Evolutionary conservation across 2,797 vertebrate species (phyloP).

Genomic region (Etheostoma nigrum): DNA sequence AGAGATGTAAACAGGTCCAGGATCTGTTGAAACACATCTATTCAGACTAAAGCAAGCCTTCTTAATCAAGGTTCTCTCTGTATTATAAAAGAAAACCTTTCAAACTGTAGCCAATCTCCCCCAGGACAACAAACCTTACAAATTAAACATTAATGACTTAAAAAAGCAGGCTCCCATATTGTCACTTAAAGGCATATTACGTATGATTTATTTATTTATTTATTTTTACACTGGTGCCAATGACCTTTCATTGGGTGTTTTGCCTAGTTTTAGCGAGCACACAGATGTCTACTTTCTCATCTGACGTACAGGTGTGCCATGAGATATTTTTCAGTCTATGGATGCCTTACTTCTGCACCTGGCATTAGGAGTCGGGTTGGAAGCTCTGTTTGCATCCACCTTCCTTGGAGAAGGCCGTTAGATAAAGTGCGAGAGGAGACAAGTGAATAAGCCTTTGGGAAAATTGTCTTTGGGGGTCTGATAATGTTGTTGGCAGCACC

Average conservation of each 20-base stretch:
- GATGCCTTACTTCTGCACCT: conserved; percentile 12
- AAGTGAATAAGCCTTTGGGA: conserved; percentile 60
- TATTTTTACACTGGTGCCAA: conserved; percentile 13
- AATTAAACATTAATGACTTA: conserved; percentile 36
- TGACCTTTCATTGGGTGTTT: conserved; percentile 5
- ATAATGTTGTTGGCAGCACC: conserved; percentile 62
- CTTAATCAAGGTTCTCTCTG: conserved; percentile 52
- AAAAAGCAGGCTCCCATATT: background rate
- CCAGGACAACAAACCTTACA: conserved; percentile 10
- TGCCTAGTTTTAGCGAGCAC: background rate
- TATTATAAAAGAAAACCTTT: conserved; percentile 46
- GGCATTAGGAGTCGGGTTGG: conserved; percentile 50
- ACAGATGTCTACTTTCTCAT: conserved; percentile 29
- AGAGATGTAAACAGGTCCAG: conserved; percentile 44
- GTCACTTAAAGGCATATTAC: conserved; percentile 24
- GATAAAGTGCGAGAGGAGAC: conserved; percentile 55
- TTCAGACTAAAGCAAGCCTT: conserved; percentile 37
- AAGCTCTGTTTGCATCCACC: conserved; percentile 25
- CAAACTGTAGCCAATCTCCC: conserved; percentile 12
- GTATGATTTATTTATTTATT: background rate
- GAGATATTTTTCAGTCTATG: background rate
- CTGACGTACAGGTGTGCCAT: background rate
- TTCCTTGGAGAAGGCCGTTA: conserved; percentile 38
- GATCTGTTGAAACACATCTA: conserved; percentile 64
- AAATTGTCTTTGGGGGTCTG: conserved; percentile 55